phyloP scores from a whole-genome alignment of 2,888 invertebrate species.

The Loripinus fragilis region DNA sequence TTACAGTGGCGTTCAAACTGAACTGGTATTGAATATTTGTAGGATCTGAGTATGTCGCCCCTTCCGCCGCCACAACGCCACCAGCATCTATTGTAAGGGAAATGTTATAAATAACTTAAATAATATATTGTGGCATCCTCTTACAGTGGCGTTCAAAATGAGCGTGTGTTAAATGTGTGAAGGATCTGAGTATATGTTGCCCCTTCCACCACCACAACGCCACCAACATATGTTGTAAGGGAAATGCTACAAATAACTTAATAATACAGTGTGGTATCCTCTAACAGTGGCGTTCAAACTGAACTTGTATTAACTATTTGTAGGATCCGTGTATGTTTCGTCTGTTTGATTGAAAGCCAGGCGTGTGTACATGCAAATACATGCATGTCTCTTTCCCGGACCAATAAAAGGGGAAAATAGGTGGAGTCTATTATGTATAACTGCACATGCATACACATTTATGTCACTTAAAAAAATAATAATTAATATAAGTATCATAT shows the following conservation, averaged over 20 bases:
- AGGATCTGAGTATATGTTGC: neutral
- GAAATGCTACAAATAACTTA: too few relatives aligned
- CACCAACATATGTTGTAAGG: neutral
- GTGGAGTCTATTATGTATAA: too few relatives aligned
- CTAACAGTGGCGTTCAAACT: slow-evolving; percentile 33
- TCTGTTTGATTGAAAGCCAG: too few relatives aligned
- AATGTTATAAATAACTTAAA: too few relatives aligned
- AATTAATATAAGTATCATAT: too few relatives aligned
- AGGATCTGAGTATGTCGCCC: slow-evolving; percentile 35
- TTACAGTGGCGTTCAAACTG: slow-evolving; percentile 33
- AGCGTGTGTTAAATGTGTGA: neutral
- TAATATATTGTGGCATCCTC: slow-evolving; percentile 39
- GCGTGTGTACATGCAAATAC: too few relatives aligned
- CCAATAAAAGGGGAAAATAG: too few relatives aligned
- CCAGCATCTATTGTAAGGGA: slow-evolving; percentile 34
- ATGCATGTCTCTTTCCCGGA: too few relatives aligned
- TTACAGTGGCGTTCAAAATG: neutral
- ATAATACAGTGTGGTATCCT: slow-evolving; percentile 44
- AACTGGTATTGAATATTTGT: slow-evolving; percentile 46
- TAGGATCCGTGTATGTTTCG: slow-evolving; percentile 34
- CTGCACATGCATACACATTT: too few relatives aligned
- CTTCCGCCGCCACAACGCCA: slow-evolving; percentile 28
- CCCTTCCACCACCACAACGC: neutral
- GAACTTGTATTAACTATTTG: slow-evolving; percentile 44
- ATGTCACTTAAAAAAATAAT: too few relatives aligned